These are phyloP conservation scores for Drosophila cardini DNA, from an alignment of 1,140 invertebrate genomes.

Conservation along the genomic window DNA sequence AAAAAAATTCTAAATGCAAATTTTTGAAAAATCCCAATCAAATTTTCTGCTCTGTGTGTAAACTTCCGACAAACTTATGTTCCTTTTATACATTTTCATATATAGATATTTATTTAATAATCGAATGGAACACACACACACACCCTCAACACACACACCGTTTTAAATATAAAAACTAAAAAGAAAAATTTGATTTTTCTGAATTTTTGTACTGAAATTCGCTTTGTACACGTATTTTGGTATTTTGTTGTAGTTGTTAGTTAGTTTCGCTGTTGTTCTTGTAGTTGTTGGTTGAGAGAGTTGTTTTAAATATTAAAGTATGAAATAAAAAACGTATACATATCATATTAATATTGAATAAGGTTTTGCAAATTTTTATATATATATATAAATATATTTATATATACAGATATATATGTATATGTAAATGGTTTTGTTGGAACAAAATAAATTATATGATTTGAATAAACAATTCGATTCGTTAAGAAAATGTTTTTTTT, in stretches of 20 bases:
- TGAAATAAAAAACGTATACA: constrained; percentile 72
- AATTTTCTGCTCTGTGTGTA: constrained; percentile 41
- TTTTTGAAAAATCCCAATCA: constrained; percentile 75
- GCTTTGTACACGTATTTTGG: constrained; percentile 54
- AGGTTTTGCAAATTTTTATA: constrained; percentile 80
- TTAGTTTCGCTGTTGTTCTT: constrained; percentile 47
- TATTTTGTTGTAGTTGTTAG: constrained; percentile 43
- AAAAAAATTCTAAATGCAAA: constrained; percentile 68
- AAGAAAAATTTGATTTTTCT: constrained; percentile 36
- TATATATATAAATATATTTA: constrained; percentile 75
- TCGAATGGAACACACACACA: constrained; percentile 28
- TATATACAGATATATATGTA: constrained; percentile 37
- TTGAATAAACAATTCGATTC: constrained; percentile 74
- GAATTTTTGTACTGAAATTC: constrained; percentile 55
- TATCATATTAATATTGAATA: constrained; percentile 83
- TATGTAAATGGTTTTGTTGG: constrained; percentile 37
- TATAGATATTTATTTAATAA: constrained; percentile 22
- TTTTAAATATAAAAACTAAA: constrained; percentile 20
- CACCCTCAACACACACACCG: constrained; percentile 10
- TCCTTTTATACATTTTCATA: not conserved
- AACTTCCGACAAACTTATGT: constrained; percentile 1
- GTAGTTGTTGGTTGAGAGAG: constrained; percentile 47
- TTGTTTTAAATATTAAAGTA: constrained; percentile 69
- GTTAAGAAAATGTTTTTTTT: constrained; percentile 63
- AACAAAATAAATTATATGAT: constrained; percentile 38